Base-by-base conservation (phyloP, 2,888 invertebrate genomes). In the Brachynemurus nebulosus region DNA sequence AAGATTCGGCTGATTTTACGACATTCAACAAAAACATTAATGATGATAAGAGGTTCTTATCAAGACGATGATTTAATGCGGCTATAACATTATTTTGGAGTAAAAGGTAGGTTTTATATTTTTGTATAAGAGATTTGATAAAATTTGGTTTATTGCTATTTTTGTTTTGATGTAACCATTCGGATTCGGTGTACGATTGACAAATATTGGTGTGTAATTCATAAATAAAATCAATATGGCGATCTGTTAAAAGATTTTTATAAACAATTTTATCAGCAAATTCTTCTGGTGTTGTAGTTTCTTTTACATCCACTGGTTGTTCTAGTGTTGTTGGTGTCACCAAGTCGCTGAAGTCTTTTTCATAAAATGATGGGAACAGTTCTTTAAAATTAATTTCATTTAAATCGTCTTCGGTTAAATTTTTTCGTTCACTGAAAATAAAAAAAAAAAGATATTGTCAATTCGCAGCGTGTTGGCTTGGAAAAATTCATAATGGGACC, bases 291-390 rank as follows among this genome's bases (percentile, higher is more conserved):
- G 48, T 55, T 48, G 51, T 27, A 2, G 61, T 51, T 48, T 68
- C 69, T 41, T 56, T 46, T 41, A 58, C 57, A 7, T 39, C 42
- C 52, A 8, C 27, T 25, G 27, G 8, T 25, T 70, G 65, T 51
- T 78, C 76, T 18, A 78, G 52, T 45, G 67, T 47, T 44, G 67
- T 47, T 19, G 9, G 37, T 7, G 33, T 6, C 4, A 35, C 62
- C 40, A 85, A 74, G 49, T 85, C 84, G 0, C 69, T 65, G 60
- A 86, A 86, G 58, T 86, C 86, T 38, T 67, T 60, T 4, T 78
- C 76, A 0, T 76, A 68, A 52, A 71, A 72, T 0, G 76, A 78
- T 0, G 84, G 84, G 56, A 86, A 86, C 57, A 82, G 66, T 56
- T 75, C 68, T 48, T 71, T 66, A 45, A 86, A 73, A 64, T 85